phyloP scores from a whole-genome alignment of 2,113 vertebrate genomes.

The Plecturocebus donacophilus region DNA sequence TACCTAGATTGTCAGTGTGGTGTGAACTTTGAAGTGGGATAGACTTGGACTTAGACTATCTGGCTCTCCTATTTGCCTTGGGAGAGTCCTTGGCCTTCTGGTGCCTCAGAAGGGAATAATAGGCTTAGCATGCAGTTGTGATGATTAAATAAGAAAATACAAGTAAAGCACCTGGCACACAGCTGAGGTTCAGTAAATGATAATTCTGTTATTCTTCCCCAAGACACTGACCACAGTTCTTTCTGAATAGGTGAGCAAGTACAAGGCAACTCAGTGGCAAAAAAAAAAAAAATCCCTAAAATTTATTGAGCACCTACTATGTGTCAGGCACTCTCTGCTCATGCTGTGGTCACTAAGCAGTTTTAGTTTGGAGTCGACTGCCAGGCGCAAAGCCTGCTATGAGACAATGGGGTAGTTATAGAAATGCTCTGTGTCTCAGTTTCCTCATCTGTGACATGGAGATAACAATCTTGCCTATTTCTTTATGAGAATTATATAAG shows the following conservation, averaged over 20 bases:
- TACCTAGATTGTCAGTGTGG: background rate
- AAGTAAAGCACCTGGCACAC: background rate
- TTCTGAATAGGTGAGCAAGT: background rate
- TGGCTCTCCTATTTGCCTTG: background rate
- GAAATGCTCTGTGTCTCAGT: background rate
- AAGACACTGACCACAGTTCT: background rate
- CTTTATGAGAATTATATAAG: background rate
- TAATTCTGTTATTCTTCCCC: background rate
- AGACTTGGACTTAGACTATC: background rate
- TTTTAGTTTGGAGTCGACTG: background rate
- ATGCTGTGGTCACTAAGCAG: background rate
- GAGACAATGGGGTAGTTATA: background rate
- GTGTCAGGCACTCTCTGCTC: background rate
- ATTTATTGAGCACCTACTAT: background rate
- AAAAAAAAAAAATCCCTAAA: background rate
- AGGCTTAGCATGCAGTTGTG: background rate
- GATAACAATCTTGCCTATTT: background rate
- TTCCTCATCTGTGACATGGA: background rate
- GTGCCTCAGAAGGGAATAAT: background rate
- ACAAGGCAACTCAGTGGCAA: background rate
- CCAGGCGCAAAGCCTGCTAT: background rate
- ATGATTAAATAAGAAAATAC: background rate
- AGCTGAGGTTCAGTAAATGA: background rate
- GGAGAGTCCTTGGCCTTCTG: background rate
- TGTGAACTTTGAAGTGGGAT: background rate